Evolutionary conservation across 2,888 invertebrate species (phyloP).

Genomic region (Norana najaformis): DNA sequence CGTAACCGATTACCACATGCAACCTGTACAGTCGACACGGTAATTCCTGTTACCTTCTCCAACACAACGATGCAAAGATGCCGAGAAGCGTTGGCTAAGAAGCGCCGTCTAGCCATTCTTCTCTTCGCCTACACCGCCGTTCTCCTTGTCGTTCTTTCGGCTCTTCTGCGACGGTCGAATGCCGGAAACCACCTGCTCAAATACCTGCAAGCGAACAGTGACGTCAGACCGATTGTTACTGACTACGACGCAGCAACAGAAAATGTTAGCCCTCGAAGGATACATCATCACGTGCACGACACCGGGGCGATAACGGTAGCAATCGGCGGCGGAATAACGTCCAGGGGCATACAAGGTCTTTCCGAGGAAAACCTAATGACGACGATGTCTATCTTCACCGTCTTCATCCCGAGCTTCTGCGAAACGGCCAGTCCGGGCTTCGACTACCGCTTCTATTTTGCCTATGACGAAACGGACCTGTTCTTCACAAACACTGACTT

Average conservation of each 20-base stretch:
- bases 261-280: neutral
- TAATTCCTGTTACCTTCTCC: neutral
- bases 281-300: neutral
- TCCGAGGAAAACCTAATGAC: constrained; percentile 1
- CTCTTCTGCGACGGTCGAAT: neutral
- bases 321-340: constrained; percentile 42
- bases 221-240: neutral
- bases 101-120: neutral
- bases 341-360: constrained; percentile 24
- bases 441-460: constrained; percentile 44
- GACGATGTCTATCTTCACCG: constrained; percentile 36
- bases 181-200: neutral
- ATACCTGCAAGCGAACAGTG: neutral
- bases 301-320: constrained; percentile 27
- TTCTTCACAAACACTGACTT: constrained; percentile 31
- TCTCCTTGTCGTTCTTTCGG: neutral
- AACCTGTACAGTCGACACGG: too few relatives aligned
- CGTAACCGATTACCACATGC: neutral
- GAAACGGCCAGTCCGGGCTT: constrained; percentile 36
- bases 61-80: neutral
- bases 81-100: constrained; percentile 10
- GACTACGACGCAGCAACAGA: neutral
- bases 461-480: constrained; percentile 41
- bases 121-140: neutral
- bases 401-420: constrained; percentile 41